Evolutionary conservation across 2,888 invertebrate species (phyloP).

Genomic region (Tetanocera ferruginea): DNA sequence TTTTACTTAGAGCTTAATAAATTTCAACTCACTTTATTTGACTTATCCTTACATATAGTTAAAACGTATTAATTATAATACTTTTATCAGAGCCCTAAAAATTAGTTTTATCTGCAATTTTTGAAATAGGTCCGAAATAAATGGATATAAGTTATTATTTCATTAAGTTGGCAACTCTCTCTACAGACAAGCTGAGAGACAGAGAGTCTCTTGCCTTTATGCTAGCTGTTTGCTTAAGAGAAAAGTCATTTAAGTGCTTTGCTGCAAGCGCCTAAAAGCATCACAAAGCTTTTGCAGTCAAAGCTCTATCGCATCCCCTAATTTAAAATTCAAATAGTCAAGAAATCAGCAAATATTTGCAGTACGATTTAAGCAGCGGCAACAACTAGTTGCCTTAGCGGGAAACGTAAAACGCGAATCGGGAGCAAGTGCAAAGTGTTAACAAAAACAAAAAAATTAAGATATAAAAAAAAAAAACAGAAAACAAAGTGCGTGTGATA

Average conservation of each 20-base stretch:
- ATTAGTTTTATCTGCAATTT: no score
- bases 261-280: not conserved
- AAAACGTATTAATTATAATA: no score
- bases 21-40: no score
- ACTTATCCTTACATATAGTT: no score
- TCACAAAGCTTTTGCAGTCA: conserved; percentile 18
- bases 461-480: not conserved
- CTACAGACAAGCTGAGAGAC: no score
- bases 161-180: no score
- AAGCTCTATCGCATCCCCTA: conserved; percentile 3
- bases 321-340: conserved; percentile 34
- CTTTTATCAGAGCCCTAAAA: no score
- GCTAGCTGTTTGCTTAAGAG: no score
- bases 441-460: not conserved
- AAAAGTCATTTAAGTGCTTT: no score
- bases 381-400: conserved; percentile 20
- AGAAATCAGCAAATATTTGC: conserved; percentile 36
- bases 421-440: not conserved
- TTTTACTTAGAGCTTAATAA: no score
- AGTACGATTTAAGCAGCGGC: conserved; percentile 41
- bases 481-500: not conserved
- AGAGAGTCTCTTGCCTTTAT: no score
- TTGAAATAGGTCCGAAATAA: no score
- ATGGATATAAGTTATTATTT: not conserved
- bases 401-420: not conserved